Evolutionary conservation across 2,797 vertebrate genomes (phyloP).

Genomic region (Sebastes vulpes): DNA sequence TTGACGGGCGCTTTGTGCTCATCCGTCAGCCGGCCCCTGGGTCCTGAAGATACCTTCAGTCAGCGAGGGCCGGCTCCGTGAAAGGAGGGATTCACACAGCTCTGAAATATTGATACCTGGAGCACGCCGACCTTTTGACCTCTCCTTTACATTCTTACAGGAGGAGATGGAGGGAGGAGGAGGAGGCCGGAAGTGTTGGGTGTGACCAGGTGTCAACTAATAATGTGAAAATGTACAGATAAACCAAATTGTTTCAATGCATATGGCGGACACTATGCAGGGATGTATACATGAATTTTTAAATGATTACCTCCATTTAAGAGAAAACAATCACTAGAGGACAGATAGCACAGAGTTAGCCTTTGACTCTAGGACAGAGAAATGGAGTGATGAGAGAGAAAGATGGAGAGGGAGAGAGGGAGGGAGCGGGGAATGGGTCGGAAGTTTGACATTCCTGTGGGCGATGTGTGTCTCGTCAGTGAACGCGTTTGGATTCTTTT

Average conservation of each 20-base stretch:
- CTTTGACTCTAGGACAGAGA: constrained; percentile 67
- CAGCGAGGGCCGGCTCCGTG: constrained; percentile 87
- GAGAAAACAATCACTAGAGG: constrained; percentile 35
- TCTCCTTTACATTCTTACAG: constrained; percentile 70
- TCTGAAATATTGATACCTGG: constrained; percentile 95
- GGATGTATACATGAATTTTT: neutral
- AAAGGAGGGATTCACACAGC: constrained; percentile 90
- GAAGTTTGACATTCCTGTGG: constrained; percentile 99
- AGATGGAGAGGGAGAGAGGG: constrained; percentile 48
- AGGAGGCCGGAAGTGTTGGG: constrained; percentile 17
- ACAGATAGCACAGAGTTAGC: constrained; percentile 51
- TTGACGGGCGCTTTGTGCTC: constrained; percentile 93
- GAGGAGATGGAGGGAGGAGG: constrained; percentile 22
- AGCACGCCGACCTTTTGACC: constrained; percentile 93
- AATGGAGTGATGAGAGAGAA: constrained; percentile 61
- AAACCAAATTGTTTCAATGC: neutral
- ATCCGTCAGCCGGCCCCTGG: constrained; percentile 94
- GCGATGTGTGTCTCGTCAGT: constrained; percentile 97
- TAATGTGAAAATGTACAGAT: neutral
- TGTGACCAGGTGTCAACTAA: constrained; percentile 25
- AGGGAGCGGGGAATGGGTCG: constrained; percentile 86
- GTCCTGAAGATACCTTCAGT: constrained; percentile 95
- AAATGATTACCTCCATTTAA: neutral
- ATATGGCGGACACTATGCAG: neutral
- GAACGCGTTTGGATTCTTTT: constrained; percentile 88